Evolutionary conservation across 2,888 invertebrate genomes (phyloP).

Genomic region (Nematopogon swammerdamellus): DNA sequence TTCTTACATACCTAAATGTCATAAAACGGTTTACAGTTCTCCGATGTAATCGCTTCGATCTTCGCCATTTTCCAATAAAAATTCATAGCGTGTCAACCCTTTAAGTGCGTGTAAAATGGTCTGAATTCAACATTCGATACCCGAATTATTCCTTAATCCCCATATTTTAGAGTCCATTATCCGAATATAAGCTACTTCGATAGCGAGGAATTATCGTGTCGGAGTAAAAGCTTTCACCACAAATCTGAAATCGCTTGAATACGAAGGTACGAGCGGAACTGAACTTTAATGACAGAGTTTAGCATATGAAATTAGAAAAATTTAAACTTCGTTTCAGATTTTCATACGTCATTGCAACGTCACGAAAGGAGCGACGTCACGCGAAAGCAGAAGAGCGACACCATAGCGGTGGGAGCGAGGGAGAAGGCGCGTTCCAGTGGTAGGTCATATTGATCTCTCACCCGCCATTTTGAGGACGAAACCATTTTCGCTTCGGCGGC

Average conservation of each 20-base stretch:
- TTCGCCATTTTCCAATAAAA: neutral
- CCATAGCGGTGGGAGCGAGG: slow-evolving; percentile 18
- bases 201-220: too few species aligned
- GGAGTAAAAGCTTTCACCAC: slow-evolving; percentile 27
- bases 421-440: slow-evolving; percentile 38
- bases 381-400: slow-evolving; percentile 26
- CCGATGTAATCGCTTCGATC: too few species aligned
- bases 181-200: neutral
- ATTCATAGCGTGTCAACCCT: neutral
- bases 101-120: neutral
- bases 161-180: neutral
- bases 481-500: slow-evolving; percentile 48
- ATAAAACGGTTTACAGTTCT: too few species aligned
- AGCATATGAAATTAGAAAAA: slow-evolving; percentile 26
- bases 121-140: neutral
- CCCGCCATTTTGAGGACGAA: slow-evolving; percentile 51
- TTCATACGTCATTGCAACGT: slow-evolving; percentile 39
- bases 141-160: too few species aligned
- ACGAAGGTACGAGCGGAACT: slow-evolving; percentile 17
- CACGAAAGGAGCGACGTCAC: slow-evolving; percentile 17
- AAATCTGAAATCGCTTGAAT: slow-evolving; percentile 34
- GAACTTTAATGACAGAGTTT: slow-evolving; percentile 26
- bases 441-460: slow-evolving; percentile 57
- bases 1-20: too few species aligned
- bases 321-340: slow-evolving; percentile 29